phyloP scores from a whole-genome alignment of 2,797 vertebrate genomes.

The Sebastes oblongus region DNA sequence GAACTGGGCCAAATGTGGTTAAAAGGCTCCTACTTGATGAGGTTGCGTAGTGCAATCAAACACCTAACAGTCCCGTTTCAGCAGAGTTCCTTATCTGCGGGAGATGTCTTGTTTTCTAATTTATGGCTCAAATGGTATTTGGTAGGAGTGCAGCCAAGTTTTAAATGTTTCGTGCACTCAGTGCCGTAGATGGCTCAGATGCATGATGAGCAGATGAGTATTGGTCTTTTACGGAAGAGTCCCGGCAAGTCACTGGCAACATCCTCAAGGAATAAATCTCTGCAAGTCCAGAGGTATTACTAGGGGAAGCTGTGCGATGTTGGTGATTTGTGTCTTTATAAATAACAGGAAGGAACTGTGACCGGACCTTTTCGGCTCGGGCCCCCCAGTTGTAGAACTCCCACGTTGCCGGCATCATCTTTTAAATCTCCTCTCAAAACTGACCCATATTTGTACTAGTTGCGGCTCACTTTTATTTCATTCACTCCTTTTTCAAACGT shows the following conservation, averaged over 20 bases:
- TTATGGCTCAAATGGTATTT: conserved; percentile 36
- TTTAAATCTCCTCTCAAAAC: conserved; percentile 25
- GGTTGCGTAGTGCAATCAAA: conserved; percentile 16
- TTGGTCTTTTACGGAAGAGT: conserved; percentile 45
- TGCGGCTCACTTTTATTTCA: not conserved
- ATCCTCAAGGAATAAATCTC: conserved; percentile 59
- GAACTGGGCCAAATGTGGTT: conserved; percentile 14
- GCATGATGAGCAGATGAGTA: conserved; percentile 11
- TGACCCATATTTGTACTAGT: conserved; percentile 5
- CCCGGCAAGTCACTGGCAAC: conserved; percentile 40
- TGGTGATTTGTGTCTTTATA: conserved; percentile 66
- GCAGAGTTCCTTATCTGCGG: conserved; percentile 12
- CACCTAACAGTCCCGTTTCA: conserved; percentile 4
- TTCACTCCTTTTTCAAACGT: not conserved
- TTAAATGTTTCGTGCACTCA: conserved; percentile 26
- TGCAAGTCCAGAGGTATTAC: conserved; percentile 46
- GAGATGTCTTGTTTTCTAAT: conserved; percentile 26
- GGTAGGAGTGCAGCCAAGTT: not conserved
- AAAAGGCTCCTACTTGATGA: conserved; percentile 23
- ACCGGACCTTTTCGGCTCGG: conserved; percentile 32
- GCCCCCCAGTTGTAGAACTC: conserved; percentile 22
- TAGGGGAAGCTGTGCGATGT: conserved; percentile 43
- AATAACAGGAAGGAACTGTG: conserved; percentile 70
- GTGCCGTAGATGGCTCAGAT: conserved; percentile 34
- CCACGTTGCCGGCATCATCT: conserved; percentile 8